Conservation (phyloP, 2,113 vertebrate genomes). For the Neogale vison region DNA sequence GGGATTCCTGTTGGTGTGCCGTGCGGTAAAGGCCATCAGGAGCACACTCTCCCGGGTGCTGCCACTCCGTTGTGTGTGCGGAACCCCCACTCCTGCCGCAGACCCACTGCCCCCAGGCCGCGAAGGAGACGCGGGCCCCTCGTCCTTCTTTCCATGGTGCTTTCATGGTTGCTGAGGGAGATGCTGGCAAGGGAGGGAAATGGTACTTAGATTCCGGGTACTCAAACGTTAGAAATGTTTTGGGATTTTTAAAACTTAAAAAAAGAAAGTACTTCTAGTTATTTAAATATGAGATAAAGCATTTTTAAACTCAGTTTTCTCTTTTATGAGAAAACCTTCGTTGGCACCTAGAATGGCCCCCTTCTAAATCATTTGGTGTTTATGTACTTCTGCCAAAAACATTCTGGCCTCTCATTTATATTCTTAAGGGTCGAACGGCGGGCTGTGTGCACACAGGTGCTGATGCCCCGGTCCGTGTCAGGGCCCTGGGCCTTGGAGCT, state of each 20-base stretch:
- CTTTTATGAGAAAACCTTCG: not conserved
- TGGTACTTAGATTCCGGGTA: not conserved
- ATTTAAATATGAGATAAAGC: not conserved
- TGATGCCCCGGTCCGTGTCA: not conserved
- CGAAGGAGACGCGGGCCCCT: not conserved
- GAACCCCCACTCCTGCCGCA: too few species aligned
- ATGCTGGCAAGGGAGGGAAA: not conserved
- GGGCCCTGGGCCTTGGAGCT: not conserved
- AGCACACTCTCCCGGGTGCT: too few species aligned
- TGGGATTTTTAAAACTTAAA: not conserved
- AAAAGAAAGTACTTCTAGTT: not conserved
- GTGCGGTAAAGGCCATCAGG: not conserved
- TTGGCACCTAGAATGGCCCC: not conserved
- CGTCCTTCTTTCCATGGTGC: accelerated
- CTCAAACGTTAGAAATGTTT: not conserved
- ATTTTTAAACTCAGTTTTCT: not conserved
- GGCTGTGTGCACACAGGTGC: not conserved
- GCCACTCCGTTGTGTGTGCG: not conserved
- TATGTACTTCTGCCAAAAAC: not conserved
- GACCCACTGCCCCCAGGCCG: accelerated
- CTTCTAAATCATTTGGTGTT: not conserved
- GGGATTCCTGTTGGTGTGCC: not conserved
- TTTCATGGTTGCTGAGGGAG: not conserved
- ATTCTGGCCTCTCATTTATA: not conserved
- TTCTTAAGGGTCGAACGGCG: not conserved